Conservation (phyloP, 2,113 vertebrate species). For the Melospiza georgiana region DNA sequence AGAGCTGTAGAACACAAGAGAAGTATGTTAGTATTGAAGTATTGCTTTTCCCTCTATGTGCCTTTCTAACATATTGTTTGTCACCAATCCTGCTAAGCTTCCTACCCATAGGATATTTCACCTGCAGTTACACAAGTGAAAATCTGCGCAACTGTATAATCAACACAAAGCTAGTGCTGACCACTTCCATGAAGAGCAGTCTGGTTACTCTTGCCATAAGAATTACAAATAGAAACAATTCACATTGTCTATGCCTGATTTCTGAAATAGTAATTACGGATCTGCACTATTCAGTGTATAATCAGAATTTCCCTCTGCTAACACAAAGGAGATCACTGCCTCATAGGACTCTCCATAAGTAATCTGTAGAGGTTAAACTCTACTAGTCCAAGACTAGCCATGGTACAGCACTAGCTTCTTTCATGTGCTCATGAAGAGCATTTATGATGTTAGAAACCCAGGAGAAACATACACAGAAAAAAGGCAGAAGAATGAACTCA, state of each 20-base stretch:
- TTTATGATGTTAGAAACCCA: not conserved
- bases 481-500: not conserved
- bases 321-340: not conserved
- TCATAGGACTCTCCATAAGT: not conserved
- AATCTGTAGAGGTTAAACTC: not conserved
- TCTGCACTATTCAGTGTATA: not conserved
- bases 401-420: not conserved
- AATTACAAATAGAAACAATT: not conserved
- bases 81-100: not conserved
- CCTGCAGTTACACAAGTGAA: not conserved
- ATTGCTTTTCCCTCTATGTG: not conserved
- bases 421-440: not conserved
- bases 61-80: not conserved
- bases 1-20: slow-evolving; percentile 76
- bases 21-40: not conserved
- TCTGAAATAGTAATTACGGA: not conserved
- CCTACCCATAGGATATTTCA: not conserved
- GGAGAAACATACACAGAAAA: not conserved
- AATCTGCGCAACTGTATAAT: not conserved
- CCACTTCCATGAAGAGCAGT: not conserved
- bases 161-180: not conserved
- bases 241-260: not conserved
- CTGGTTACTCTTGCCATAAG: not conserved
- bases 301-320: not conserved
- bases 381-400: not conserved